Evolutionary conservation across 2,113 vertebrate genomes (phyloP).

Genomic region (Semnornis frantzii): DNA sequence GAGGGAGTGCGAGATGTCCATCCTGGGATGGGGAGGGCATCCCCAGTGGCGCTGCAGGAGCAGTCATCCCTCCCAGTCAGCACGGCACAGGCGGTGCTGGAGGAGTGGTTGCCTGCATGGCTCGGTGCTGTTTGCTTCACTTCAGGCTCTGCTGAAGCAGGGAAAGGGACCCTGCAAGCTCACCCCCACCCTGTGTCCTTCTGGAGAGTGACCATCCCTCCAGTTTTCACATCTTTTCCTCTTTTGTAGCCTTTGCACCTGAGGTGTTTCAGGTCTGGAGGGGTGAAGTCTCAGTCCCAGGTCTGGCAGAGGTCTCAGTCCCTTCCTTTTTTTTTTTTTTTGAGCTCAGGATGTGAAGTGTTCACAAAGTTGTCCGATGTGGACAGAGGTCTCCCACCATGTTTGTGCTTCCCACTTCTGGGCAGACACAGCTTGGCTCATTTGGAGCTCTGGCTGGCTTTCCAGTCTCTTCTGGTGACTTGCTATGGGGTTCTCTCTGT

Average conservation of each 20-base stretch:
- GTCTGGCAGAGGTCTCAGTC: background rate
- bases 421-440: background rate
- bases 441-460: background rate
- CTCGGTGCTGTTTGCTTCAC: background rate
- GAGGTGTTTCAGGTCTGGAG: background rate
- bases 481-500: background rate
- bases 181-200: accelerated
- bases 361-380: background rate
- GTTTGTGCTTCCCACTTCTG: background rate
- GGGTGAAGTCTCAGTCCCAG: too few species aligned
- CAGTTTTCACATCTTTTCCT: accelerated
- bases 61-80: accelerated
- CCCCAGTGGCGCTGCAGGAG: background rate
- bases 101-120: background rate
- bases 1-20: background rate
- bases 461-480: background rate
- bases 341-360: accelerated
- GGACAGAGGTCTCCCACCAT: background rate
- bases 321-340: accelerated
- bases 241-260: background rate
- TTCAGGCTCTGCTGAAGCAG: background rate
- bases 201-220: too few species aligned
- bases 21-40: background rate
- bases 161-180: background rate
- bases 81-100: accelerated